A percentile compares a stretch with the other conserved stretches of the same genome.
phyloP scores from a whole-genome alignment of 2,113 vertebrate species.

The Halichoeres trimaculatus region DNA sequence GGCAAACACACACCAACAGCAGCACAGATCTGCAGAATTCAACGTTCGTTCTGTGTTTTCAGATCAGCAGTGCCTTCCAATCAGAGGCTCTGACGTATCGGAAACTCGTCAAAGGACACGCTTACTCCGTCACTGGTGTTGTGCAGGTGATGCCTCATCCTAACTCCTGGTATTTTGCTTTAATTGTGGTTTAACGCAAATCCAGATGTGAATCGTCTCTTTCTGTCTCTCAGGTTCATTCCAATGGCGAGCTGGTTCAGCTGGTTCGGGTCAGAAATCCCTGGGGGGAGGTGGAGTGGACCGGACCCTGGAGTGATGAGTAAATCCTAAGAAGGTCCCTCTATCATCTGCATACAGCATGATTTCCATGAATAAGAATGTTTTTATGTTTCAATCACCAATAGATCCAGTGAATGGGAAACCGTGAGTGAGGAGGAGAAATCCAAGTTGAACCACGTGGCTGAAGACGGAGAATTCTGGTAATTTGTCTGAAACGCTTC shows the following conservation, averaged over 20 bases:
- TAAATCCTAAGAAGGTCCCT: constrained; percentile 58
- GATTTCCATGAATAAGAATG: neutral
- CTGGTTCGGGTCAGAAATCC: constrained; percentile 85
- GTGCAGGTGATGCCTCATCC: constrained; percentile 79
- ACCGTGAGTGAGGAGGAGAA: constrained; percentile 78
- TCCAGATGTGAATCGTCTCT: neutral
- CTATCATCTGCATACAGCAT: neutral
- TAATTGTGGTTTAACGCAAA: neutral
- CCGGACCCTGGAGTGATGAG: constrained; percentile 90
- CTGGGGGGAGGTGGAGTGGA: constrained; percentile 93
- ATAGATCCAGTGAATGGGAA: constrained; percentile 88
- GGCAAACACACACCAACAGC: neutral
- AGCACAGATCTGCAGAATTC: neutral
- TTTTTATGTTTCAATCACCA: neutral
- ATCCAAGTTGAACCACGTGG: constrained; percentile 79
- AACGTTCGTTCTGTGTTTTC: constrained; percentile 18
- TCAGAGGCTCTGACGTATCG: constrained; percentile 83
- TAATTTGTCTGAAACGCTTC: constrained; percentile 56
- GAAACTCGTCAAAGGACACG: constrained; percentile 90
- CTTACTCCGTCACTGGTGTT: constrained; percentile 89
- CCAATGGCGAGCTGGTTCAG: constrained; percentile 34
- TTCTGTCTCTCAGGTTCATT: constrained; percentile 49
- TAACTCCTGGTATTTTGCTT: neutral
- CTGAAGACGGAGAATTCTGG: constrained; percentile 92
- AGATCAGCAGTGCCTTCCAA: constrained; percentile 78